Base-by-base conservation (phyloP, 2,888 invertebrate genomes). In the Ophioninae sp. region DNA sequence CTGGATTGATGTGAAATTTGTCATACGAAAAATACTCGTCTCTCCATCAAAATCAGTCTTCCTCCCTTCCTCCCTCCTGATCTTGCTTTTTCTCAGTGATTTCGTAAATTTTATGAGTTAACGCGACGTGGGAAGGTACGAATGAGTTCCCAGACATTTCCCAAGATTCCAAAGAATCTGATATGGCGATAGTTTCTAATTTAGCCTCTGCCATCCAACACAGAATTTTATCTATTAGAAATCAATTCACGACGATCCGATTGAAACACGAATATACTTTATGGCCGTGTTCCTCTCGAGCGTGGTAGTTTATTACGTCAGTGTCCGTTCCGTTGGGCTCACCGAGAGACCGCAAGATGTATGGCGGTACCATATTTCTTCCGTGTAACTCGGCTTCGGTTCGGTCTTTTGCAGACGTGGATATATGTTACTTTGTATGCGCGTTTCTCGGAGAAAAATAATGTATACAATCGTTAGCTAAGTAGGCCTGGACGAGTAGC, bases 301-400 rank as follows among this genome's bases (percentile, higher is more conserved):
- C 51, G 65, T 9, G 20, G 2, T 67, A 20, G n/a, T 56, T 69
- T 61, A 61, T 77, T 20, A 22, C 68, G 51, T 77, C 51, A 51
- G 41, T 37, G 51, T 63, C 30, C n/a, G 23, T 61, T 17, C 39
- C 17, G 51, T 59, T 6, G 8, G 9, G 41, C 51, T 69, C 69
- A 39, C 63, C 63, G 39, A 63, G 73, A 51, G n/a, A 30, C 51
- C 78, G 44, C 44, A 74, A 44, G 75, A 68, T 58, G 22, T 61
- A 69, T 79, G 79, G 68, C 71, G 81, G 59, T 77, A 85, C 81
- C 81, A 85, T 86, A 86, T 85, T 85, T 81, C 85, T 81, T 23
- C 58, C 44, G n/a, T 39, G 51, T 65, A 59, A 59, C 71, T 58
- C 68, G 73, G 63, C 67, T 68, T 82, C 72, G 78, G 56, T 41